Evolutionary conservation across 2,797 vertebrate species (phyloP).

Genomic region (Luscinia luscinia): DNA sequence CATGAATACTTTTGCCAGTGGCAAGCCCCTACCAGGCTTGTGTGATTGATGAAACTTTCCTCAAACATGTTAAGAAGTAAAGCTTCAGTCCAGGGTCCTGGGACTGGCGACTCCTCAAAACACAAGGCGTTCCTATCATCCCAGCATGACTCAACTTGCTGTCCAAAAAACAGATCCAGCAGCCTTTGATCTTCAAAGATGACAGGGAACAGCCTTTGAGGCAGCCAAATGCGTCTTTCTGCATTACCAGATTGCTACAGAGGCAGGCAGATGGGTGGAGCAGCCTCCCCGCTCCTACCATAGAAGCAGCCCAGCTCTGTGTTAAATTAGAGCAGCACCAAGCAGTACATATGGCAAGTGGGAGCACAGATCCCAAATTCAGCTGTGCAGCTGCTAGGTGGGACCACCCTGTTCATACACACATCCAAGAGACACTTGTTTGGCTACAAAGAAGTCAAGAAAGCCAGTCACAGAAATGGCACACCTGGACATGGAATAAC

Average conservation of each 20-base stretch:
- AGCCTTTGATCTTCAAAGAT: conserved; percentile 73
- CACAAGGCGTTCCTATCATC: conserved; percentile 66
- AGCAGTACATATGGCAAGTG: conserved; percentile 39
- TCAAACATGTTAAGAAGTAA: not conserved
- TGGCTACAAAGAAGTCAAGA: not conserved
- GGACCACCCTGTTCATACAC: not conserved
- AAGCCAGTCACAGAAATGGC: not conserved
- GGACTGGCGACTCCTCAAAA: conserved; percentile 33
- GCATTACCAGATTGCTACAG: conserved; percentile 64
- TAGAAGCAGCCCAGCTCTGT: not conserved
- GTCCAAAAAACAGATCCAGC: conserved; percentile 62
- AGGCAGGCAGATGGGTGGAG: conserved; percentile 67
- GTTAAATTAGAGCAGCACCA: conserved; percentile 23
- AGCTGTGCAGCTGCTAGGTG: conserved; percentile 42
- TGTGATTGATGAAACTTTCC: conserved; percentile 22
- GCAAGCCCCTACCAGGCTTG: not conserved
- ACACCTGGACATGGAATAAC: not conserved
- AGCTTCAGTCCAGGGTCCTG: conserved; percentile 44
- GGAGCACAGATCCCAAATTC: conserved; percentile 35
- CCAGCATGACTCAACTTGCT: conserved; percentile 68
- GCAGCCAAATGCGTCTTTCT: conserved; percentile 63
- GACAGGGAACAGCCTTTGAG: conserved; percentile 65
- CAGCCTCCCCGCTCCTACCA: not conserved
- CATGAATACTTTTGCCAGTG: not conserved
- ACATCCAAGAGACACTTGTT: not conserved